A percentile compares a stretch with the other conserved stretches of the same genome.
Conservation (phyloP, 2,888 invertebrate genomes). For the Pedicia rivosa region DNA sequence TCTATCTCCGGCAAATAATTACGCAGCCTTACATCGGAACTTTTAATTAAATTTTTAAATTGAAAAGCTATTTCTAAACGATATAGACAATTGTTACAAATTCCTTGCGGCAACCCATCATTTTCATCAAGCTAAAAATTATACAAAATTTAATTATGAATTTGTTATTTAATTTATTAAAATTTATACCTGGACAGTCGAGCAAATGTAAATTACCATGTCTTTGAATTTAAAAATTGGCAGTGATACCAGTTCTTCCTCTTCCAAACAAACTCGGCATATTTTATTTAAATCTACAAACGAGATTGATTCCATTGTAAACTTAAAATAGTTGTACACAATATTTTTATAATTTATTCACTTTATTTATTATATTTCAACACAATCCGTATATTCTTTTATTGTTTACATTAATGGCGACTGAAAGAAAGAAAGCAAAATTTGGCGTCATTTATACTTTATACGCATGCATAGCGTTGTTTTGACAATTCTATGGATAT, state of each 20-base stretch:
- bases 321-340: background rate
- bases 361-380: conserved; percentile 2
- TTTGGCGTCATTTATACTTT: no score
- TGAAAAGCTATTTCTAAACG: conserved; percentile 21
- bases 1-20: conserved; percentile 17
- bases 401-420: no score
- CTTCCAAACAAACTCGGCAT: conserved; percentile 22
- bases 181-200: conserved; percentile 10
- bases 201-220: conserved; percentile 9
- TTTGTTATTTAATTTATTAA: no score
- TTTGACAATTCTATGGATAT: no score
- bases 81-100: conserved; percentile 22
- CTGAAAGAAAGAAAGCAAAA: no score
- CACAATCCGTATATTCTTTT: no score
- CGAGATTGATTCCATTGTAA: background rate
- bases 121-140: conserved; percentile 15
- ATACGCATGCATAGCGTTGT: no score
- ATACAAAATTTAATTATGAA: background rate
- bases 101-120: conserved; percentile 19
- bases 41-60: conserved; percentile 20
- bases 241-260: conserved; percentile 17
- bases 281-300: conserved; percentile 16
- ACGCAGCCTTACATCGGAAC: conserved; percentile 19
- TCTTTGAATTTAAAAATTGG: no score
- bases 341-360: background rate